Percentiles rank a stretch among this genome's conserved stretches.
phyloP scores from a whole-genome alignment of 2,113 vertebrate species.

The Propithecus coquereli region DNA sequence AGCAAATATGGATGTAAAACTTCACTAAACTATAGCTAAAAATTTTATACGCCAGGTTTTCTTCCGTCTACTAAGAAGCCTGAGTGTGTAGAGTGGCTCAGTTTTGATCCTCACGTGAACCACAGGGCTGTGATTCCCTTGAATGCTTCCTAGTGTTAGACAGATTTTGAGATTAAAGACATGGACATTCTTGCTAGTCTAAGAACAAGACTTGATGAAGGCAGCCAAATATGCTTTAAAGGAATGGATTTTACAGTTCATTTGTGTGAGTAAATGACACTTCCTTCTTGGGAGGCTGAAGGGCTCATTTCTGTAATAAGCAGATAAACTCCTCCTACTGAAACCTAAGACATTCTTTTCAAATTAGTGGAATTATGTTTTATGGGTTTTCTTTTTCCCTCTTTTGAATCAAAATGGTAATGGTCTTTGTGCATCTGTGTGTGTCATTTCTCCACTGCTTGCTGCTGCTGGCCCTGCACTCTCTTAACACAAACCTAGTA shows the following conservation, averaged over 20 bases:
- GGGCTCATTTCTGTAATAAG: conserved; percentile 17
- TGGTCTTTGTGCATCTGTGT: not conserved
- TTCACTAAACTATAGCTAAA: not conserved
- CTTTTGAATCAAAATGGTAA: not conserved
- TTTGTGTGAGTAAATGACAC: conserved; percentile 25
- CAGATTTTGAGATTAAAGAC: not conserved
- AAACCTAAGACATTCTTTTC: conserved; percentile 25
- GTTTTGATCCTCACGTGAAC: not conserved
- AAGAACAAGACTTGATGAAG: not conserved
- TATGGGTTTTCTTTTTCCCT: not conserved
- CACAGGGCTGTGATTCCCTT: not conserved
- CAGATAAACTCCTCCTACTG: not conserved
- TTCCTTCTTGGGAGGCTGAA: conserved; percentile 1
- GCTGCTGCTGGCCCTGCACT: not conserved
- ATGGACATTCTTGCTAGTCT: not conserved
- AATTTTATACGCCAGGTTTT: not conserved
- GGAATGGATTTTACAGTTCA: conserved; percentile 10
- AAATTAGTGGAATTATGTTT: not conserved
- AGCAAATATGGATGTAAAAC: not conserved
- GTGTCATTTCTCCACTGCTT: not conserved
- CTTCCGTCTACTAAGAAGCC: not conserved
- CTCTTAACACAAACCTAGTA: not conserved
- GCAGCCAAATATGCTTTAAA: not conserved
- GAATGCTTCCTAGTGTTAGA: not conserved
- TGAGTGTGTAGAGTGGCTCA: not conserved